Evolutionary conservation across 1,140 invertebrate species (phyloP), one percentile per base, ranked within the genome.

Genomic region (Centruroides sculpturatus): DNA sequence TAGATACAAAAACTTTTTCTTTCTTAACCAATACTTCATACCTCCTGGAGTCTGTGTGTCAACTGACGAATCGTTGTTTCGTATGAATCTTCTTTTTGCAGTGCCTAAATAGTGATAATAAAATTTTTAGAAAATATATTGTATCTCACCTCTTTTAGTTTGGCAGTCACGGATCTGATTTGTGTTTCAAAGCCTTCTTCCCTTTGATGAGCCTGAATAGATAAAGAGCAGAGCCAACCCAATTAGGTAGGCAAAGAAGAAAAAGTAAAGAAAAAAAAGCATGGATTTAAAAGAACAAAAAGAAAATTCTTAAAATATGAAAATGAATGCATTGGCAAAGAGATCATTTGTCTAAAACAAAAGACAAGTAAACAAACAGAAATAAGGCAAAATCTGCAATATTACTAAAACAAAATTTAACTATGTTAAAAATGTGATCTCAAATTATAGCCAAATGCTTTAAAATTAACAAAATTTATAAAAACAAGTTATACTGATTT

Each of bases 161-260:
- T 89, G 76, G 90, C 89, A 74, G 91, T 96, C 76, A 98, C 83
- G 76, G 92, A 94, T 84, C 98, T 96, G 83, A 99, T 99, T 82
- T 98, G 94, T 79, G 96, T 92, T 84, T 99, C 98, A 85, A 98
- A 99, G 77, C 96, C 93, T 82, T 99, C 96, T 81, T 99, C 96
- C 76, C 96, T 89, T 84, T 98, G 95, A 81, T 95, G 96, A 80
- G 94, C 92, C 94, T 97, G 83, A 63, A 71, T 46, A 35, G 12
- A 46, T 46, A 13, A 56, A n/a, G 9, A 34, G 13, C n/a, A 23
- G 35, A 55, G 35, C 53, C 35, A 55, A 55, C 35, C 35, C 13
- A 55, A 23, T 55, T 55, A 55, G 48, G 48, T 48, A 13, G 48
- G 10, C 34, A 48, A 48, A 57, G 11, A 49, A 49, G 23, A 49